phyloP scores from a whole-genome alignment of 1,140 invertebrate genomes.

The Bombus superbus region DNA sequence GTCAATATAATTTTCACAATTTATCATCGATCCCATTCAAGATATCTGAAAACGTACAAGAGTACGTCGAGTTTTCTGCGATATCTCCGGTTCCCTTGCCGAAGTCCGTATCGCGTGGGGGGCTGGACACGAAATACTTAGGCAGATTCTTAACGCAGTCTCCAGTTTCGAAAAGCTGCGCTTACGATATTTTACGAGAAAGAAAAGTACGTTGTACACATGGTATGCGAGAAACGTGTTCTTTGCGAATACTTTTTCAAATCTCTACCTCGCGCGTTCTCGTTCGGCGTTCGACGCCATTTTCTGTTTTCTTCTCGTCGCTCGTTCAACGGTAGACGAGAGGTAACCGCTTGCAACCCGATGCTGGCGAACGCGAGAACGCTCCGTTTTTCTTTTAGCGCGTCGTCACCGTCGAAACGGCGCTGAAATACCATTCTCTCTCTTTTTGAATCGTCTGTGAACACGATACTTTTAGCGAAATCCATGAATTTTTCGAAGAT shows the following conservation, averaged over 20 bases:
- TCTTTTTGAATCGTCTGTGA: slow-evolving; percentile 20
- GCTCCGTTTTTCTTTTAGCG: slow-evolving; percentile 59
- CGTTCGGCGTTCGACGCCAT: background rate
- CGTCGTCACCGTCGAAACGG: slow-evolving; percentile 39
- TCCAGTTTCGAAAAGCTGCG: slow-evolving; percentile 60
- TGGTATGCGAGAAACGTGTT: slow-evolving; percentile 59
- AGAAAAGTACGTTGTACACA: slow-evolving; percentile 37
- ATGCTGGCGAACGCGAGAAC: slow-evolving; percentile 48
- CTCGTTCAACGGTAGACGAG: slow-evolving; percentile 55
- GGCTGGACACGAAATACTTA: slow-evolving; percentile 57
- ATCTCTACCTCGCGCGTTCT: slow-evolving; percentile 13
- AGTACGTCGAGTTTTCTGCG: background rate
- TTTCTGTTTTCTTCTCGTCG: slow-evolving; percentile 34
- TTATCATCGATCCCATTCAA: background rate
- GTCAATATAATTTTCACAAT: too few species aligned
- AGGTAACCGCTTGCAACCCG: slow-evolving; percentile 51
- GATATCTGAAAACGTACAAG: background rate
- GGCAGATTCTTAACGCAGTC: slow-evolving; percentile 50
- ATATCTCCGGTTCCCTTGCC: slow-evolving; percentile 17
- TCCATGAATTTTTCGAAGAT: slow-evolving; percentile 30
- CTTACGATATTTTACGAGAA: slow-evolving; percentile 35
- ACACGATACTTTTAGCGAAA: slow-evolving; percentile 31
- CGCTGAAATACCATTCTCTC: slow-evolving; percentile 55
- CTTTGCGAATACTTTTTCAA: slow-evolving; percentile 64
- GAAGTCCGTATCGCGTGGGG: slow-evolving; percentile 11